These are phyloP conservation scores for Cuniculus paca DNA, from an alignment of 2,797 vertebrate species.

Conservation along the genomic window DNA sequence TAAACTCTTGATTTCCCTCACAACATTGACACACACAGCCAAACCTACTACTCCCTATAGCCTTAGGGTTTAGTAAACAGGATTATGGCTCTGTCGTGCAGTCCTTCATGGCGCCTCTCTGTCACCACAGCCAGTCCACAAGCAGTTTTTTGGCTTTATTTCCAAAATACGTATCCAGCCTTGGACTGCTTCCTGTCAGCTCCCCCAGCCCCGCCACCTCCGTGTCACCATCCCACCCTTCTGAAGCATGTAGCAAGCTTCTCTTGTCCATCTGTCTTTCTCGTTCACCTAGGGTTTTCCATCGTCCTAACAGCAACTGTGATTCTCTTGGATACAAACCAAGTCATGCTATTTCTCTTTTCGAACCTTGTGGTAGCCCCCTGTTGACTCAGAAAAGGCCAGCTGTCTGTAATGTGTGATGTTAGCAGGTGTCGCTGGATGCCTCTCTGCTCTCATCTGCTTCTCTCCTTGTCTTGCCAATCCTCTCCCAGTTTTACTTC, in stretches of 20 bases:
- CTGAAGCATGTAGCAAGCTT: not conserved
- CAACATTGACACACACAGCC: fast-evolving
- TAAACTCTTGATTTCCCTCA: not conserved
- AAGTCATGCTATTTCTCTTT: not conserved
- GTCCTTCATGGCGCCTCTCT: not conserved
- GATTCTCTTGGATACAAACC: not conserved
- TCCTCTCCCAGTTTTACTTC: not conserved
- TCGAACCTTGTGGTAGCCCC: not conserved
- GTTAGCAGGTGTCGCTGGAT: not conserved
- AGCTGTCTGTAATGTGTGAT: not conserved
- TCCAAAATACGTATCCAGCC: not conserved
- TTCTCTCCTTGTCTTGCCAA: not conserved
- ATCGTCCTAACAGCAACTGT: not conserved
- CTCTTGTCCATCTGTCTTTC: not conserved
- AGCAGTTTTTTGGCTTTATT: not conserved
- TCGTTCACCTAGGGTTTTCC: not conserved
- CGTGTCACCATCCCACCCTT: not conserved
- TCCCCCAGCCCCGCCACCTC: not conserved
- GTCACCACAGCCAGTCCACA: not conserved
- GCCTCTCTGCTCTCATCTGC: not conserved
- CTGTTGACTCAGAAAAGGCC: not conserved
- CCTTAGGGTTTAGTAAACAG: not conserved
- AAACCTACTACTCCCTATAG: not conserved
- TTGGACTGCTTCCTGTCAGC: not conserved
- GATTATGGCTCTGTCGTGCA: not conserved